Percentiles rank a stretch among this genome's conserved stretches.
phyloP scores from a whole-genome alignment of 2,888 invertebrate genomes.

The Hesperia comma region DNA sequence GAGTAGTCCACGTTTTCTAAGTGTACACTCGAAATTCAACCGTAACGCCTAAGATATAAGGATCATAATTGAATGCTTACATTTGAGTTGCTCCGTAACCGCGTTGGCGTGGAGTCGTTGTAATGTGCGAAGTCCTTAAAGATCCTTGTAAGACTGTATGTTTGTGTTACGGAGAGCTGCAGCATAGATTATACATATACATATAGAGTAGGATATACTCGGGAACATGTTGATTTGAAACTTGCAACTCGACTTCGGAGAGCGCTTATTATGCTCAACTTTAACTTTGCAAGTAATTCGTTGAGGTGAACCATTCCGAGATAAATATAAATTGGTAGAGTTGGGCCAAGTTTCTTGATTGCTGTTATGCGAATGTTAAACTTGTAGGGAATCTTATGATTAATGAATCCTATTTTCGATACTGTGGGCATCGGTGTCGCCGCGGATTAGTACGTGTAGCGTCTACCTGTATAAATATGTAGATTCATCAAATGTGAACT shows the following conservation, averaged over 20 bases:
- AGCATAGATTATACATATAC: not conserved
- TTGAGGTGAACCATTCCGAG: conserved; percentile 8
- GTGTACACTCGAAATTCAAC: no score
- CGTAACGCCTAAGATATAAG: no score
- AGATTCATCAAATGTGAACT: no score
- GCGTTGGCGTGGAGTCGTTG: no score
- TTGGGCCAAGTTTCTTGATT: not conserved
- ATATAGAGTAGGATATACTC: not conserved
- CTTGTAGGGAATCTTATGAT: not conserved
- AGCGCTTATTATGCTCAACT: conserved; percentile 7
- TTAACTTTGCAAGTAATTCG: conserved; percentile 14
- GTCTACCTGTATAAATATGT: no score
- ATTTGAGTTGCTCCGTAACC: no score
- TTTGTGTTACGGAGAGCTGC: not conserved
- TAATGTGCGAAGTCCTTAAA: no score
- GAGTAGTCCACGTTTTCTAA: no score
- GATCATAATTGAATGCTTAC: no score
- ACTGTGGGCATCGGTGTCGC: no score
- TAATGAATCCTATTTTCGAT: not conserved
- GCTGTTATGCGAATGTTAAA: not conserved
- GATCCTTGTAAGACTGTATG: no score
- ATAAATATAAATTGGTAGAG: not conserved
- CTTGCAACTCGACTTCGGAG: conserved; percentile 11
- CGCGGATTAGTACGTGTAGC: no score
- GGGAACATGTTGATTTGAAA: conserved; percentile 11